Base-by-base conservation (phyloP, 1,140 invertebrate genomes). In the Lerema accius region DNA sequence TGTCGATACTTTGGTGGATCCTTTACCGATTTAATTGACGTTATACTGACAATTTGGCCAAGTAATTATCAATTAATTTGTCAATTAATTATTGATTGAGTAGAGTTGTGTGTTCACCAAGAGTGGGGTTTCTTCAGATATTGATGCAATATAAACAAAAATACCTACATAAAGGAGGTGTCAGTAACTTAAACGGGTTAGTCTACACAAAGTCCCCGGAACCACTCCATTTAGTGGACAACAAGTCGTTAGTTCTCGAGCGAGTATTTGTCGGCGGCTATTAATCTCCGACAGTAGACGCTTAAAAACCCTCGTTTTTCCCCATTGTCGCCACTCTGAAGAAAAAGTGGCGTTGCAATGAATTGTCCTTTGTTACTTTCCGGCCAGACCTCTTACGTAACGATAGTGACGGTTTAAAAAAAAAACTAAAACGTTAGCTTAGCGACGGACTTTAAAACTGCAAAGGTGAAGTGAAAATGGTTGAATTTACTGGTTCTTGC, bases 241-340 rank as follows among this genome's bases (percentile, higher is more conserved):
- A 39, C 19, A 42, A 32, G 37, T 39, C 37, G 37, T 53, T 23
- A 40, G 50, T 53, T 53, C 37, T 19, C 50, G 19, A 39, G 35
- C 11, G 35, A 37, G 32, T 53, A 42, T 53, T 53, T 53, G 50
- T 53, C 37, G 35, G 50, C 17, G 17, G 37, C 50, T 53, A 53
- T 53, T 53, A 53, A 53, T 53, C 50, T 53, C 37, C 13, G 50
- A 4, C 50, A 23, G 16, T 15, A 23, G 28, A 32, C 35, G 50
- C 17, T 55, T 39, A 23, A 55, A 55, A 40, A 16, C 50, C 32
- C 45, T 13, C 17, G 39, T 55, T 53, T 55, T 55, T 32, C 28
- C 28, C 37, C 50, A 55, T 55, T 55, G 50, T 55, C 28, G 26
- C 4, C 16, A 11, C 17, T 26, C 7, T 17, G 35, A 55, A 40